Conservation (phyloP, 1,140 invertebrate genomes). For the Magallana gigas region DNA sequence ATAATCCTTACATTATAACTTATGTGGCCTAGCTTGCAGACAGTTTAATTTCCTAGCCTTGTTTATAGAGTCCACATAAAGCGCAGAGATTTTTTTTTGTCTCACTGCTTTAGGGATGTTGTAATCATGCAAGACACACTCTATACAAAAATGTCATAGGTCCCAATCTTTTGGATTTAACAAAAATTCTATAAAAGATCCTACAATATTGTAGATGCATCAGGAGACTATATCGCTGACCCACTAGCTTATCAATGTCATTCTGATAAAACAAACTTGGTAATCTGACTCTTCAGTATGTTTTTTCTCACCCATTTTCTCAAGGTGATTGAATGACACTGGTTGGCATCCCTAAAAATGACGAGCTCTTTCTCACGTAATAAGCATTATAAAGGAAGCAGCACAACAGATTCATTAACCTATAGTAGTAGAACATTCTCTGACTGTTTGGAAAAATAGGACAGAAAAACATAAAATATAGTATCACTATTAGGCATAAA, state of each 20-base stretch:
- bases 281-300: neutral
- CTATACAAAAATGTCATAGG: no score
- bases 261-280: neutral
- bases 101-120: no score
- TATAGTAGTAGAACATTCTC: neutral
- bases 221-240: no score
- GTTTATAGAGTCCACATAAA: no score
- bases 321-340: slow-evolving; percentile 5
- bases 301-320: slow-evolving; percentile 1
- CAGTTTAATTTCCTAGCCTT: no score
- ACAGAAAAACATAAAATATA: neutral
- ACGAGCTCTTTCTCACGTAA: neutral
- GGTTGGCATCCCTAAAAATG: neutral
- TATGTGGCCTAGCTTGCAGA: neutral
- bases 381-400: neutral
- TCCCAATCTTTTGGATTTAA: no score
- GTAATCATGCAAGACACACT: no score
- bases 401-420: neutral
- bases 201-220: no score
- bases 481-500: neutral
- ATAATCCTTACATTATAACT: neutral
- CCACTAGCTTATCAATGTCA: no score
- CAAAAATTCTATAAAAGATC: no score
- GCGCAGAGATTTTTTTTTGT: no score
- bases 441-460: neutral